Percentiles rank a stretch among this genome's conserved stretches.
These are phyloP conservation scores for Bellardia pandia DNA, from an alignment of 2,888 invertebrate species.

Conservation along the genomic window DNA sequence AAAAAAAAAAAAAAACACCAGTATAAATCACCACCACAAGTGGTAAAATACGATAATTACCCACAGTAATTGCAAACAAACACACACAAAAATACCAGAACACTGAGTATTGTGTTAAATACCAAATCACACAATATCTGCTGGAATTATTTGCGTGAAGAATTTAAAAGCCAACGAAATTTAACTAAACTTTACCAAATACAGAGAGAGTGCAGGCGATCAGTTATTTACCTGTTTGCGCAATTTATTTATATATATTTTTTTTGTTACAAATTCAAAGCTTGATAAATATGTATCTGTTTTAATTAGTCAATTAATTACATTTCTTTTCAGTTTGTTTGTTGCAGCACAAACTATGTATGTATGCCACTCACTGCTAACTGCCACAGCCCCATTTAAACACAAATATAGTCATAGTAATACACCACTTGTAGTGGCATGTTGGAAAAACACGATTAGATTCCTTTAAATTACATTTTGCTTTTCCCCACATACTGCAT, in stretches of 20 bases:
- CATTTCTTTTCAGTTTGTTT: slow-evolving; percentile 50
- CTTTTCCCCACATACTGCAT: slow-evolving; percentile 52
- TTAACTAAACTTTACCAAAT: slow-evolving; percentile 40
- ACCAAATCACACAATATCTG: slow-evolving; percentile 31
- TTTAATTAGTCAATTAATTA: slow-evolving; percentile 72
- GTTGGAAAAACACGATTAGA: slow-evolving; percentile 65
- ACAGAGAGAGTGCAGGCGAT: background rate
- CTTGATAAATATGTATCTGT: slow-evolving; percentile 60
- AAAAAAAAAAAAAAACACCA: background rate
- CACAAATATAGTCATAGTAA: slow-evolving; percentile 35
- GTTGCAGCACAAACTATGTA: background rate
- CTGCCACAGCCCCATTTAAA: background rate
- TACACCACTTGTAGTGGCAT: slow-evolving; percentile 20
- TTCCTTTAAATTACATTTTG: slow-evolving; percentile 58
- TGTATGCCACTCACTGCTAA: background rate
- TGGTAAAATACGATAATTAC: slow-evolving; percentile 73
- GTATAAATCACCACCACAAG: slow-evolving; percentile 72
- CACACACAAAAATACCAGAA: slow-evolving; percentile 41
- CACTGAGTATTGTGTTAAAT: slow-evolving; percentile 39
- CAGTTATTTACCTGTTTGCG: background rate
- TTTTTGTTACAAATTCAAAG: slow-evolving; percentile 46
- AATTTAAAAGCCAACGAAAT: slow-evolving; percentile 44
- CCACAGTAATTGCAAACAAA: slow-evolving; percentile 46
- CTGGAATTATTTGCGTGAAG: slow-evolving; percentile 38
- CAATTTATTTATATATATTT: slow-evolving; percentile 46